These are phyloP conservation scores for Agriopis leucophaearia DNA, from an alignment of 2,888 invertebrate species.

Conservation along the genomic window DNA sequence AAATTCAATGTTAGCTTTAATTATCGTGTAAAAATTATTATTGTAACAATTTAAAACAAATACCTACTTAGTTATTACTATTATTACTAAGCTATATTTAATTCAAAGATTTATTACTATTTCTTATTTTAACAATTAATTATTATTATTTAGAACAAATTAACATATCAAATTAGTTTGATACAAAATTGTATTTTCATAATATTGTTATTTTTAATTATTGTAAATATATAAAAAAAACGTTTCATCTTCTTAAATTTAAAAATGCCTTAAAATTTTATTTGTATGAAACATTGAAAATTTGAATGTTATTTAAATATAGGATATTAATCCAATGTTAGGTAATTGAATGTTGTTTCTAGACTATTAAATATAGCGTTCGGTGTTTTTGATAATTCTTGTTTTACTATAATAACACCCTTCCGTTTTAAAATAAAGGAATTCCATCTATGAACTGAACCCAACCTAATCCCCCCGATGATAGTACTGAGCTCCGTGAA, in stretches of 20 bases:
- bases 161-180: constrained; percentile 60
- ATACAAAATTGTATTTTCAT: constrained; percentile 40
- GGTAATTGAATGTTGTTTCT: constrained; percentile 83
- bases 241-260: constrained; percentile 35
- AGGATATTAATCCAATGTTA: constrained; percentile 62
- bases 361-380: constrained; percentile 82
- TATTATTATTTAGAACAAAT: constrained; percentile 52
- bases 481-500: no score
- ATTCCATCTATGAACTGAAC: no score
- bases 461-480: no score
- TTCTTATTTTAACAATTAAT: constrained; percentile 44
- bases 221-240: constrained; percentile 9
- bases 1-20: constrained; percentile 86
- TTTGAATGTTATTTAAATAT: constrained; percentile 45
- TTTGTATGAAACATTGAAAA: constrained; percentile 50
- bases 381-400: constrained; percentile 74
- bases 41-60: constrained; percentile 61
- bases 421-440: no score
- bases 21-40: constrained; percentile 67
- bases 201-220: constrained; percentile 29
- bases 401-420: constrained; percentile 56
- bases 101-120: constrained; percentile 31
- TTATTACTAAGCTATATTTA: constrained; percentile 18
- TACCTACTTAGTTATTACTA: constrained; percentile 29
- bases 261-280: constrained; percentile 52